phyloP scores from a whole-genome alignment of 2,888 invertebrate species.

The Laothoe populi region DNA sequence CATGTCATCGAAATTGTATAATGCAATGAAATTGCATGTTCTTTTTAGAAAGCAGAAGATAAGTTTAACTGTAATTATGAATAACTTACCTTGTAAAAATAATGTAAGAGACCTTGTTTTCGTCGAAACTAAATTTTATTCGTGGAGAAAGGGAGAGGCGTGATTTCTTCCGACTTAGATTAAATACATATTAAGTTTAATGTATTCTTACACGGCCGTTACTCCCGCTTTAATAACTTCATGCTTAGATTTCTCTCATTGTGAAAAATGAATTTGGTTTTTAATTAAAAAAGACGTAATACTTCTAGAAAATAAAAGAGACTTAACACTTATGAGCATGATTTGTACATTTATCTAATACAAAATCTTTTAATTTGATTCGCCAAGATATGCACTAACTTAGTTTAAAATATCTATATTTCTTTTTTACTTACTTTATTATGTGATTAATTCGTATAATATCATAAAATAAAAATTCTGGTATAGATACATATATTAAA shows the following conservation, averaged over 20 bases:
- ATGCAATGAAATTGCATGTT: background rate
- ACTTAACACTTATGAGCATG: no score
- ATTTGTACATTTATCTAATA: no score
- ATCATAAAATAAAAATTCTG: no score
- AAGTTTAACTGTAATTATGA: background rate
- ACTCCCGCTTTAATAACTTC: constrained; percentile 13
- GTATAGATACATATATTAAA: no score
- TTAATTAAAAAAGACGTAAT: no score
- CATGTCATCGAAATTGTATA: no score
- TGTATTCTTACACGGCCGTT: constrained; percentile 16
- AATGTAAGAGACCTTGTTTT: background rate
- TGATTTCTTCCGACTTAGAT: constrained; percentile 12
- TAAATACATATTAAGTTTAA: constrained; percentile 20
- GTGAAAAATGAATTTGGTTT: background rate
- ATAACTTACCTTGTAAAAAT: background rate
- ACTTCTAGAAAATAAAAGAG: no score
- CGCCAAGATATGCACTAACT: no score
- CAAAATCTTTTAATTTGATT: no score
- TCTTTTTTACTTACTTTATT: no score
- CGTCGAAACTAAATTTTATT: constrained; percentile 11
- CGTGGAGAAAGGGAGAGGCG: constrained; percentile 19
- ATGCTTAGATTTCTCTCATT: constrained; percentile 13
- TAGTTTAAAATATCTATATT: no score
- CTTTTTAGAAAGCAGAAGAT: background rate
- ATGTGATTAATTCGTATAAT: no score